phyloP scores from a whole-genome alignment of 2,113 vertebrate species.

The Gymnocephalus cernua region DNA sequence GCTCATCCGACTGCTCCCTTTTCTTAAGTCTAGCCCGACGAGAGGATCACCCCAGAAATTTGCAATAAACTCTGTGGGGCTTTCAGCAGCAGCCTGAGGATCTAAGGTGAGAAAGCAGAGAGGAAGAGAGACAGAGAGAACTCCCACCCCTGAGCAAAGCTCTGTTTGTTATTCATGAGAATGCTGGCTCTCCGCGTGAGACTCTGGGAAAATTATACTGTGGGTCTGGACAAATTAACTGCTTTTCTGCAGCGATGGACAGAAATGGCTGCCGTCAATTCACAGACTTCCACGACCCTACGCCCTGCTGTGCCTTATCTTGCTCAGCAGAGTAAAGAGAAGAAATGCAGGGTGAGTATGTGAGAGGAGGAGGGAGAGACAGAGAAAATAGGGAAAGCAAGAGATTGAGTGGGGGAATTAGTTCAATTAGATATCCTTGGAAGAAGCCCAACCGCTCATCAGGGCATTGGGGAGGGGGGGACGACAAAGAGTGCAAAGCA shows the following conservation, averaged over 20 bases:
- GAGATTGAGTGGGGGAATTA: conserved; percentile 58
- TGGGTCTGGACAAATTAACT: conserved; percentile 42
- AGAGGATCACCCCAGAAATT: conserved; percentile 64
- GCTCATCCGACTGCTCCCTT: conserved; percentile 4
- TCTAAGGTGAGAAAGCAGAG: conserved; percentile 51
- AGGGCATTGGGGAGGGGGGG: background rate
- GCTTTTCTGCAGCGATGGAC: conserved; percentile 30
- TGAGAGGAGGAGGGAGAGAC: background rate
- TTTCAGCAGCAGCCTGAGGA: conserved; percentile 49
- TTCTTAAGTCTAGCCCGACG: conserved; percentile 34
- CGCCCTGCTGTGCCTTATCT: conserved; percentile 60
- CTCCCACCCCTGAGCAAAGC: conserved; percentile 43
- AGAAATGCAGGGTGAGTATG: conserved; percentile 13
- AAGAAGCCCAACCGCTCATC: conserved; percentile 65
- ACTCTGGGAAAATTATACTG: conserved; percentile 55
- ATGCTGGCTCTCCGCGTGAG: conserved; percentile 39
- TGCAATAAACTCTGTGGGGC: conserved; percentile 58
- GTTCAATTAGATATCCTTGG: conserved; percentile 69
- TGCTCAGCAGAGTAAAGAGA: conserved; percentile 38
- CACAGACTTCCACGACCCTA: conserved; percentile 34
- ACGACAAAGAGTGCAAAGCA: conserved; percentile 49
- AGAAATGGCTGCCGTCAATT: conserved; percentile 49
- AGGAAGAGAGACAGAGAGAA: conserved; percentile 30
- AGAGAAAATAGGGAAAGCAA: background rate
- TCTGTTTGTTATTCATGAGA: conserved; percentile 72